phyloP scores from a whole-genome alignment of 2,797 vertebrate species.

The Poeciliopsis paucimaculata region DNA sequence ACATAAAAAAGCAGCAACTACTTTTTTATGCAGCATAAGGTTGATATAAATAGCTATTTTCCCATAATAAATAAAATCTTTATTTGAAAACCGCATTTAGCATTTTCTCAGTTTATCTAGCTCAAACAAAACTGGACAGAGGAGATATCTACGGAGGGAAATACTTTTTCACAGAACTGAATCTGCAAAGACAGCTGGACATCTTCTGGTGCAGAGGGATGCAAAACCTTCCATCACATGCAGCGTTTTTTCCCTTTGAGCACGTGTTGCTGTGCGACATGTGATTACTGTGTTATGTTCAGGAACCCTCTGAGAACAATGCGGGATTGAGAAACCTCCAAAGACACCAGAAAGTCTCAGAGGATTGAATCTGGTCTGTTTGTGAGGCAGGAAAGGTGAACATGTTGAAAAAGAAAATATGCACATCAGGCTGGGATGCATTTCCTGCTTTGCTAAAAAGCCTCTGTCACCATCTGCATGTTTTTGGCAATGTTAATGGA shows the following conservation, averaged over 20 bases:
- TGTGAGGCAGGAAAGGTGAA: neutral
- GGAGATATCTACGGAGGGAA: neutral
- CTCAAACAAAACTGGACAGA: neutral
- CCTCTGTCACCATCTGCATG: neutral
- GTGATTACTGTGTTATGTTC: neutral
- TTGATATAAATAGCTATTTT: neutral
- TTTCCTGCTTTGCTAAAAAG: neutral
- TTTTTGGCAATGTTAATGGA: neutral
- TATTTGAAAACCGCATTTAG: neutral
- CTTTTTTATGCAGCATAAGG: neutral
- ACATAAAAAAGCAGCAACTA: neutral
- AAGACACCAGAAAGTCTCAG: neutral
- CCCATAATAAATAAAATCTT: neutral
- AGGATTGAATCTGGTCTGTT: neutral
- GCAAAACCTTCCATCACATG: neutral
- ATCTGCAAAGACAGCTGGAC: constrained; percentile 2
- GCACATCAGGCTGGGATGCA: neutral
- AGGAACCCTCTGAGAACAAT: neutral
- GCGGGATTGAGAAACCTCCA: neutral
- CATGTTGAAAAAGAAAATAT: neutral
- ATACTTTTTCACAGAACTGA: neutral
- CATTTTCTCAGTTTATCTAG: neutral
- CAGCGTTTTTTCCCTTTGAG: neutral
- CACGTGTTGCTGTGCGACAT: neutral
- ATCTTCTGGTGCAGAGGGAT: neutral